Conservation (phyloP, 2,797 vertebrate genomes). For the Sebastes taczanowskii region DNA sequence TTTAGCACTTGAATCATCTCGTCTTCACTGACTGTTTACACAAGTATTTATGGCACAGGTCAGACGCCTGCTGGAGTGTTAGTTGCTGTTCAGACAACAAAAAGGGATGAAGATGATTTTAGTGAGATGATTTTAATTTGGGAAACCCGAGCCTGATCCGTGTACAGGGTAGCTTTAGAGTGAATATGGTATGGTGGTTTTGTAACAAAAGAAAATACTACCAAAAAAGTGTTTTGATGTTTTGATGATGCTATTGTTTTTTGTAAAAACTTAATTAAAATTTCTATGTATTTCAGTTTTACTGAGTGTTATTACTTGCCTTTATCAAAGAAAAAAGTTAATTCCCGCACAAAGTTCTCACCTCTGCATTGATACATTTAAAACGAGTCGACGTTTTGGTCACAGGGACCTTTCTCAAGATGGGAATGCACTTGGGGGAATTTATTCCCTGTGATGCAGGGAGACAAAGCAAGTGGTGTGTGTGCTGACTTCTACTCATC, state of each 20-base stretch:
- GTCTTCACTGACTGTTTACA: slow-evolving; percentile 12
- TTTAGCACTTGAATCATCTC: slow-evolving; percentile 42
- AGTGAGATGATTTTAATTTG: slow-evolving; percentile 28
- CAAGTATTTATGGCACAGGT: not conserved
- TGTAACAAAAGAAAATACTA: slow-evolving; percentile 84
- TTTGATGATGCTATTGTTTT: slow-evolving; percentile 92
- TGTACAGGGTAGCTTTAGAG: slow-evolving; percentile 81
- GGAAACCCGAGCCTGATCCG: slow-evolving; percentile 56
- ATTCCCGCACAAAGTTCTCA: not conserved
- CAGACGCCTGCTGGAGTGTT: not conserved
- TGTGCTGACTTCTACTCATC: not conserved
- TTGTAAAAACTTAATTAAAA: slow-evolving; percentile 93
- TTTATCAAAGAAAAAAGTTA: not conserved
- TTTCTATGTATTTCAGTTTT: slow-evolving; percentile 92
- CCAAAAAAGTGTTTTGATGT: slow-evolving; percentile 89
- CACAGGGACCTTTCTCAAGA: not conserved
- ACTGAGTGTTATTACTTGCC: slow-evolving; percentile 25
- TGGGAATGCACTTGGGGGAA: not conserved
- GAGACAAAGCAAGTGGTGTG: not conserved
- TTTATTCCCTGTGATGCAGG: not conserved
- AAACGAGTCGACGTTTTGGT: not conserved
- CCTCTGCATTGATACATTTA: not conserved
- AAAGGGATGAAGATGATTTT: slow-evolving; percentile 24
- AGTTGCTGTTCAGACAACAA: not conserved
- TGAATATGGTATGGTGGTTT: slow-evolving; percentile 80